Evolutionary conservation across 2,888 invertebrate genomes (phyloP).

Genomic region (Pyrgus malvae): DNA sequence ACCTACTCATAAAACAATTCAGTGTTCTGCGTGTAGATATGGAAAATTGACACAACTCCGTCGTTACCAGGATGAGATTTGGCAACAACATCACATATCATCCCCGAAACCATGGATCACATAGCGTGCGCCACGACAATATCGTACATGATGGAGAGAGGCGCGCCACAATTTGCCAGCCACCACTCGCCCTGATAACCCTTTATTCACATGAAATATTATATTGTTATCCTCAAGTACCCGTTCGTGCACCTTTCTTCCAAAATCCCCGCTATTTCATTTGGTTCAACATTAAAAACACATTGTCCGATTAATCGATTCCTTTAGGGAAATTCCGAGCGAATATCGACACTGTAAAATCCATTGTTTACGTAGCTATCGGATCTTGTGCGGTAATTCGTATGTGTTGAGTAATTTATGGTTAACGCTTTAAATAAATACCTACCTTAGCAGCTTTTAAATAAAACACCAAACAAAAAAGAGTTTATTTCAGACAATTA

Average conservation of each 20-base stretch:
- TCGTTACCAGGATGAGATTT: neutral
- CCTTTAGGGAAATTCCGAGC: constrained; percentile 21
- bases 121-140: constrained; percentile 54
- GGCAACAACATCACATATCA: constrained; percentile 22
- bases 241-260: constrained; percentile 26
- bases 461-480: too few species aligned
- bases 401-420: too few species aligned
- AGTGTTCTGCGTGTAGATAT: too few species aligned
- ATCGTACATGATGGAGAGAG: constrained; percentile 23
- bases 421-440: neutral
- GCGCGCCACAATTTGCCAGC: constrained; percentile 24
- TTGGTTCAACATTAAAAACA: constrained; percentile 19
- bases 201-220: constrained; percentile 61
- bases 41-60: too few species aligned
- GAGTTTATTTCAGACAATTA: too few species aligned
- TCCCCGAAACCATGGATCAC: constrained; percentile 16
- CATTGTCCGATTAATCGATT: constrained; percentile 25
- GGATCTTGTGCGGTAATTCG: constrained; percentile 9
- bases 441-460: too few species aligned
- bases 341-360: neutral
- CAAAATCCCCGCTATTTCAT: constrained; percentile 20
- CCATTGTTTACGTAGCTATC: constrained; percentile 9
- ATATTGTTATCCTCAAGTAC: constrained; percentile 46
- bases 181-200: constrained; percentile 47
- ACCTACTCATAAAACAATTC: neutral